Conservation (phyloP, 2,797 vertebrate species). For the Furcifer pardalis region DNA sequence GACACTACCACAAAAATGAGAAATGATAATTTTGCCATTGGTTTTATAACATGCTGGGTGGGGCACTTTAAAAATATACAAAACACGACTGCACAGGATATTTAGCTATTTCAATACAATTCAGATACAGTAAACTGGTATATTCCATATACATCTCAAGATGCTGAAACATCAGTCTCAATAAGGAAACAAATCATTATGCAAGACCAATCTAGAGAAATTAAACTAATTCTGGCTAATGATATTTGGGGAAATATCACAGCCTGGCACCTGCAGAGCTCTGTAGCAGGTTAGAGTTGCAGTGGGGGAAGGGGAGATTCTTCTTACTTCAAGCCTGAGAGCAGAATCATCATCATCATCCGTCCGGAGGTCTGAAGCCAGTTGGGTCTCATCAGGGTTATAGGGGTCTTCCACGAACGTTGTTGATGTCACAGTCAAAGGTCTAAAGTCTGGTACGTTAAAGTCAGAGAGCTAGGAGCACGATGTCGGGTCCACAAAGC, state of each 20-base stretch:
- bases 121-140: background rate
- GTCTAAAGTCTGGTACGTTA: too few species aligned
- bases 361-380: too few species aligned
- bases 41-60: background rate
- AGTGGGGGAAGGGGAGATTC: too few species aligned
- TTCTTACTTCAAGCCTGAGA: too few species aligned
- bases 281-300: too few species aligned
- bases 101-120: background rate
- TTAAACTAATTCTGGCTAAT: constrained; percentile 23
- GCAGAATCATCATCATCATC: too few species aligned
- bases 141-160: background rate
- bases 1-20: background rate
- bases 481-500: too few species aligned
- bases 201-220: background rate
- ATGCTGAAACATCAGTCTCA: background rate
- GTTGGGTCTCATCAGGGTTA: too few species aligned
- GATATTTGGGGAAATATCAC: background rate
- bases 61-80: background rate
- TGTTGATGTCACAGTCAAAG: too few species aligned
- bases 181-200: background rate
- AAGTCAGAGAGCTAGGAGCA: too few species aligned
- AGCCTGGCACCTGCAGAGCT: too few species aligned
- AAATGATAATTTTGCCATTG: background rate
- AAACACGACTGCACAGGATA: background rate
- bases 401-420: too few species aligned